Conservation (phyloP, 2,888 invertebrate species). For the Globia sparganii region DNA sequence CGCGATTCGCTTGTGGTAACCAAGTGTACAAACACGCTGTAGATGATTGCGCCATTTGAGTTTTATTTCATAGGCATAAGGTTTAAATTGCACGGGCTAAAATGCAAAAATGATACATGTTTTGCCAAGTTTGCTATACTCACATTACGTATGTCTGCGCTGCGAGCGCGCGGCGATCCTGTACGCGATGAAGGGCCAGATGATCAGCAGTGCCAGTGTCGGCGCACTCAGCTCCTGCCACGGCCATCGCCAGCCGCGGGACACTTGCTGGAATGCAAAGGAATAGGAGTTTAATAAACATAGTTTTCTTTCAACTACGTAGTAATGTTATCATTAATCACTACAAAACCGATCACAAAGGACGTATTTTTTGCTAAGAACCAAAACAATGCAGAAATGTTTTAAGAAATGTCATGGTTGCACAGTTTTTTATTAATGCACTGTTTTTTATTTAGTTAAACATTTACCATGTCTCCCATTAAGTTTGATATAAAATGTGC, state of each 20-base stretch:
- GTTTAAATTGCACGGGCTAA: neutral
- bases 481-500: too few relatives aligned
- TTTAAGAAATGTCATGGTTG: too few relatives aligned
- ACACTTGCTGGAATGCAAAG: conserved; percentile 74
- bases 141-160: conserved; percentile 62
- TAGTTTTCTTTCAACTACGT: too few relatives aligned
- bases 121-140: neutral
- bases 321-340: too few relatives aligned
- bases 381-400: too few relatives aligned
- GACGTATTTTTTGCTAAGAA: too few relatives aligned
- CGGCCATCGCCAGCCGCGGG: conserved; percentile 90
- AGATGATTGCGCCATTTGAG: neutral
- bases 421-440: too few relatives aligned
- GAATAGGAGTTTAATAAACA: neutral
- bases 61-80: neutral
- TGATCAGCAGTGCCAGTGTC: conserved; percentile 90
- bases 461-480: too few relatives aligned
- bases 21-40: too few relatives aligned
- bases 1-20: too few relatives aligned
- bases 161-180: conserved; percentile 72
- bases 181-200: conserved; percentile 92
- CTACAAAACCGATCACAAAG: too few relatives aligned
- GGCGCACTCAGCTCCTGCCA: conserved; percentile 90
- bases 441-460: too few relatives aligned
- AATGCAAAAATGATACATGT: neutral